Conservation (phyloP, 2,888 invertebrate species). For the Uloborus plumipes region DNA sequence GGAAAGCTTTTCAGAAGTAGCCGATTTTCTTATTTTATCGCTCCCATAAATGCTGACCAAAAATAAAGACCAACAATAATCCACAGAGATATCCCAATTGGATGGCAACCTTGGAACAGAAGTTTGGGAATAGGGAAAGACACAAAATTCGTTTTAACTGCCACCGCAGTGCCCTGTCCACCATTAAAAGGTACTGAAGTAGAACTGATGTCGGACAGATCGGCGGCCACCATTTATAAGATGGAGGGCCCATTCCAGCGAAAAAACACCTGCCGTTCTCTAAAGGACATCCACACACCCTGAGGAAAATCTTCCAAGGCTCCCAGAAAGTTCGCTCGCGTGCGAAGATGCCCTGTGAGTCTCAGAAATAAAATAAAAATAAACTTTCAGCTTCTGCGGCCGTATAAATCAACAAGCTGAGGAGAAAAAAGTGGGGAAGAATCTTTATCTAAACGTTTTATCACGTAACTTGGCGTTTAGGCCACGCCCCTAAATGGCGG, state of each 20-base stretch:
- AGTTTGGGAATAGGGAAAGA: too few relatives aligned
- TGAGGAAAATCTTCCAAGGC: neutral
- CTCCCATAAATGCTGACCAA: too few relatives aligned
- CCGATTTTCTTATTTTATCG: too few relatives aligned
- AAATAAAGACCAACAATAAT: too few relatives aligned
- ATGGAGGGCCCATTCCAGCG: conserved; percentile 13
- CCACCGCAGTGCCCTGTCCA: neutral
- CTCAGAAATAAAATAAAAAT: neutral
- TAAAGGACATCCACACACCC: conserved; percentile 1
- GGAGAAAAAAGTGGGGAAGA: neutral
- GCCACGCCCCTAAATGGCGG: conserved; percentile 29
- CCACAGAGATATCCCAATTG: too few relatives aligned
- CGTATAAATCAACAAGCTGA: neutral
- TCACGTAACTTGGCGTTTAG: conserved; percentile 15
- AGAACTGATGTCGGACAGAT: conserved; percentile 41
- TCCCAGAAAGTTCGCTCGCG: conserved; percentile 10
- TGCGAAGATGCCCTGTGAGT: conserved; percentile 3
- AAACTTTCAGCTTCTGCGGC: neutral
- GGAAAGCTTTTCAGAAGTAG: too few relatives aligned
- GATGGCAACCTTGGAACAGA: too few relatives aligned
- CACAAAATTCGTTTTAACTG: too few relatives aligned
- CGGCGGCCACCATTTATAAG: conserved; percentile 38
- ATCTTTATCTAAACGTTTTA: conserved; percentile 40
- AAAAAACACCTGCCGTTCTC: conserved; percentile 42
- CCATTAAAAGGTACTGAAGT: conserved; percentile 26